Conservation (phyloP, 2,113 vertebrate species). For the Arothron firmamentum region DNA sequence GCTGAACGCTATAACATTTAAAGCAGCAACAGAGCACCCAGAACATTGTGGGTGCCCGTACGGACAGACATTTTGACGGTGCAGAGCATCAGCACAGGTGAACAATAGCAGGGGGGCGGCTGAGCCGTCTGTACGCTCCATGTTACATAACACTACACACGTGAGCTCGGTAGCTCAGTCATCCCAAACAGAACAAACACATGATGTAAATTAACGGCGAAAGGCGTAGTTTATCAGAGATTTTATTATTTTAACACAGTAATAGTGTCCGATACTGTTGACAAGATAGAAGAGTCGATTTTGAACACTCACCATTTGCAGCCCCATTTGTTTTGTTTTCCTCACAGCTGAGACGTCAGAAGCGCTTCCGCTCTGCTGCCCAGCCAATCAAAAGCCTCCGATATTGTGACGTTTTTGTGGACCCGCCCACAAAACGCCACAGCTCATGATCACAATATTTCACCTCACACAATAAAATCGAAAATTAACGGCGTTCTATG, state of each 20-base stretch:
- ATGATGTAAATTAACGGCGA: not conserved
- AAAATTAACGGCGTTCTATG: no score
- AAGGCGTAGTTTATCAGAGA: not conserved
- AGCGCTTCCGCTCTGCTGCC: conserved; percentile 63
- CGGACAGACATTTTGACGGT: conserved; percentile 1
- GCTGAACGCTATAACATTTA: no score
- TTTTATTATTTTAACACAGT: not conserved
- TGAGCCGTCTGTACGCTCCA: conserved; percentile 28
- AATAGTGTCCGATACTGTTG: not conserved
- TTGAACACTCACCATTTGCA: conserved; percentile 71
- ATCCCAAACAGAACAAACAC: no score
- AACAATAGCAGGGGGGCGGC: conserved; percentile 27
- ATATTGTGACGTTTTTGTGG: conserved; percentile 10
- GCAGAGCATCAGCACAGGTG: conserved; percentile 14
- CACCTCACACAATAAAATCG: no score
- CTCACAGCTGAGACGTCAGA: conserved; percentile 61
- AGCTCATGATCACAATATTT: no score
- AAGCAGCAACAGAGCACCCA: not conserved
- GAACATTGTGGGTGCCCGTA: not conserved
- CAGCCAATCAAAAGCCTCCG: conserved; percentile 49
- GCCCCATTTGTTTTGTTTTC: conserved; percentile 74
- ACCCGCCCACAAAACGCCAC: no score
- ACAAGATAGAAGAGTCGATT: not conserved
- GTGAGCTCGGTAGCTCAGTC: conserved; percentile 23
- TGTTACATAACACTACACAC: conserved; percentile 62